Evolutionary conservation across 2,797 vertebrate species (phyloP).

Genomic region (Gephyroberyx darwinii): DNA sequence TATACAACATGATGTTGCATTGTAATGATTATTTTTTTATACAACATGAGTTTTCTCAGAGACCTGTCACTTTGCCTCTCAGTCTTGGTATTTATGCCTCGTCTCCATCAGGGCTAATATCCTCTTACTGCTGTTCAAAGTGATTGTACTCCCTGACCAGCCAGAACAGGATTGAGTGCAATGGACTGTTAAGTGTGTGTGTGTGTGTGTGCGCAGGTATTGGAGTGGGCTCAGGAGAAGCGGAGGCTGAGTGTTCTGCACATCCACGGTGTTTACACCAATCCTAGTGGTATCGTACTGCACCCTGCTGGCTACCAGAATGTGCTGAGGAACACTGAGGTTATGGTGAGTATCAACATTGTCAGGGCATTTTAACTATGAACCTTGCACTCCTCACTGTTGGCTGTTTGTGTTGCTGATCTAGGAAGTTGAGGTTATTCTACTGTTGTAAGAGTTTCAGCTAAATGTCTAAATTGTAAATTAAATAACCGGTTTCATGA

Average conservation of each 20-base stretch:
- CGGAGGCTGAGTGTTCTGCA: conserved; percentile 92
- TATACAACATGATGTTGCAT: conserved; percentile 11
- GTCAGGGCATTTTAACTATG: too few species aligned
- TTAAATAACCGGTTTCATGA: too few species aligned
- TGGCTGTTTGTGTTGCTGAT: neutral
- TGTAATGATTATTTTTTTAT: neutral
- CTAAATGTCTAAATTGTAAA: neutral
- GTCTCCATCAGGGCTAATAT: conserved; percentile 76
- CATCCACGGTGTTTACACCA: conserved; percentile 97
- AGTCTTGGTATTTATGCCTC: conserved; percentile 81
- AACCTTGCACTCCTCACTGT: neutral
- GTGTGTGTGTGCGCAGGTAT: conserved; percentile 81
- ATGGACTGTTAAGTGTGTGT: conserved; percentile 65
- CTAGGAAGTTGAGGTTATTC: neutral
- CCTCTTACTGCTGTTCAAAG: conserved; percentile 63
- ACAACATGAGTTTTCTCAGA: conserved; percentile 30
- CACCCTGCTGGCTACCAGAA: conserved; percentile 97
- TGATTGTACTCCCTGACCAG: conserved; percentile 67
- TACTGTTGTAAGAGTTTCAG: neutral
- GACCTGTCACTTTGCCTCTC: conserved; percentile 65
- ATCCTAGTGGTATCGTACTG: conserved; percentile 95
- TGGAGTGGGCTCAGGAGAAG: conserved; percentile 98
- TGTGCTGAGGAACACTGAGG: conserved; percentile 94
- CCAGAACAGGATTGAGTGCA: conserved; percentile 77
- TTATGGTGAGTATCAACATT: conserved; percentile 86